A percentile compares a stretch with the other conserved stretches of the same genome.
phyloP scores from a whole-genome alignment of 2,113 vertebrate species.

The Prionailurus bengalensis region DNA sequence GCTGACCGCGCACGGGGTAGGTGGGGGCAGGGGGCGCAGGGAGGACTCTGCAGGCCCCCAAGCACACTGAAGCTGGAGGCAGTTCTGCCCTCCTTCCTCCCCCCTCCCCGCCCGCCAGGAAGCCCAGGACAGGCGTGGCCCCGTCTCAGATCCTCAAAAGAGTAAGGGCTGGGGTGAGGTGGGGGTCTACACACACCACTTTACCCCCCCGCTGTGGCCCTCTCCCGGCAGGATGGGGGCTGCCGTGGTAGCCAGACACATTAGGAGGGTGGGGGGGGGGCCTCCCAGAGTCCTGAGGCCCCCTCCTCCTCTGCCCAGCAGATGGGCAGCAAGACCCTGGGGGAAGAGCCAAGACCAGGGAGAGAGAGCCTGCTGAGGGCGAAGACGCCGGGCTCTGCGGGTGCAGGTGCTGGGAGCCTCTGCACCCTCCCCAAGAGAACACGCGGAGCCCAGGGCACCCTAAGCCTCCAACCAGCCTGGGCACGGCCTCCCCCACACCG shows the following conservation, averaged over 20 bases:
- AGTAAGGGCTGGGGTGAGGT: background rate
- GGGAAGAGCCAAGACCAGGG: background rate
- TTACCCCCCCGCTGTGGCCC: too few relatives aligned
- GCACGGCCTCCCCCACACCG: background rate
- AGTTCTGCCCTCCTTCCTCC: background rate
- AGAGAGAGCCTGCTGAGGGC: background rate
- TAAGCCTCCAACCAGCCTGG: background rate
- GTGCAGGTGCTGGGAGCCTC: background rate
- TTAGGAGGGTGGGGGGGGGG: background rate
- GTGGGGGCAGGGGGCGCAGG: background rate
- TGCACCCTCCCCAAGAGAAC: background rate
- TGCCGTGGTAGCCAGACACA: background rate
- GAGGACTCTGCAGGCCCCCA: background rate
- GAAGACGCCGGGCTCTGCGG: too few relatives aligned
- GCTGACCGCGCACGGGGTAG: background rate
- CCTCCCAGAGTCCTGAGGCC: background rate
- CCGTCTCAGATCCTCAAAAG: background rate
- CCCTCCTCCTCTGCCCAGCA: background rate
- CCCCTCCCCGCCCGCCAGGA: background rate
- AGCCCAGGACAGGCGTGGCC: too few relatives aligned
- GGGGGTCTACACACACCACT: background rate
- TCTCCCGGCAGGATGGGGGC: fast-evolving
- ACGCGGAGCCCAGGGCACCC: fast-evolving
- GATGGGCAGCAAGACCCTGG: too few relatives aligned
- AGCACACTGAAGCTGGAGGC: background rate